Percentiles rank a stretch among this genome's conserved stretches.
These are phyloP conservation scores for Tauraco hartlaubi DNA, from an alignment of 2,797 vertebrate genomes.

Conservation along the genomic window DNA sequence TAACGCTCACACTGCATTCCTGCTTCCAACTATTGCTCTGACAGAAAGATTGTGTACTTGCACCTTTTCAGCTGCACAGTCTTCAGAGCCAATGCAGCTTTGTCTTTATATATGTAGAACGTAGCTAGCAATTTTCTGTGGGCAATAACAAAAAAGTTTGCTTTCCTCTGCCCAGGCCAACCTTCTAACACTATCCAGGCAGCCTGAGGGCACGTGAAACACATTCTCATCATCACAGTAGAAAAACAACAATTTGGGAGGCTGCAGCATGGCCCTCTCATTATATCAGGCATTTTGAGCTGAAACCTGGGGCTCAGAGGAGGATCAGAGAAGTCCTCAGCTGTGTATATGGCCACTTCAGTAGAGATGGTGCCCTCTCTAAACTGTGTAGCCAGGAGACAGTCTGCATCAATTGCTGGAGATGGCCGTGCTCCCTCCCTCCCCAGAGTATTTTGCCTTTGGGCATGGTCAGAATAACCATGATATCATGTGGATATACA, in stretches of 20 bases:
- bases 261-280: neutral
- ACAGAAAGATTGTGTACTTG: neutral
- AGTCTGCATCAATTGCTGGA: neutral
- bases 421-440: neutral
- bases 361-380: neutral
- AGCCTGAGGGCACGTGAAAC: neutral
- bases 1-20: neutral
- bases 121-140: neutral
- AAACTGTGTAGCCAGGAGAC: neutral
- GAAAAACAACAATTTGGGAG: neutral
- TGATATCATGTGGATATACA: accelerated
- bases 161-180: neutral
- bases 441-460: neutral
- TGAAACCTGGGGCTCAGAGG: neutral
- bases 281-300: neutral
- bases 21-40: neutral
- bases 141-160: neutral
- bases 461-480: neutral
- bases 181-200: neutral
- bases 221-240: neutral
- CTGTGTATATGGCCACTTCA: neutral
- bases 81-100: neutral
- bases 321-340: neutral
- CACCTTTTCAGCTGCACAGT: neutral
- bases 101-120: neutral